Base-by-base conservation (phyloP, 2,797 vertebrate genomes). In the Jordanella pulchra region DNA sequence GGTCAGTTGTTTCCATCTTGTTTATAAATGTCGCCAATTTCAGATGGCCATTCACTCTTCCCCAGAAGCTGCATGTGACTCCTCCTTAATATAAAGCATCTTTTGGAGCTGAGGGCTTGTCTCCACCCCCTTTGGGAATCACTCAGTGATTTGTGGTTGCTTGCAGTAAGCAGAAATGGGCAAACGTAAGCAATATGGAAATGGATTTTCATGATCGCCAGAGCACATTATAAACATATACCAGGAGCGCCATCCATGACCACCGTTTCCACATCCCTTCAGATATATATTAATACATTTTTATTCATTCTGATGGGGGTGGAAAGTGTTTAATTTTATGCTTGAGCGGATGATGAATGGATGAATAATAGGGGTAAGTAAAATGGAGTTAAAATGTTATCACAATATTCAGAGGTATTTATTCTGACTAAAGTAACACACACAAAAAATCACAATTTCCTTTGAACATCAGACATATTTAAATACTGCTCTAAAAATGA, bases 171-270 rank as follows among this genome's bases (percentile, higher is more conserved):
- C 69, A 74, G 70, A 75, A 68, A 72, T 39, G 42, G 63, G 71
- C 72, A 75, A 67, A 75, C 69, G 53, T 81, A 78, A 81, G 78
- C 72, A 79, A 63, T 65, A 82, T 78, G 67, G 35, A 68, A 84
- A 77, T 68, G 72, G 32, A 30, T 75, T 77, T 84, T 75, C 68
- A 78, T 47, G 47, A 78, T 69, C 63, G 69, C 69, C n/a, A 15
- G 35, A 70, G 53, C 63, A 53, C 21, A 67, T 21, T 14, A 47
- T 69, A 71, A 67, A 76, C 67, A 77, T 30, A 67, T 63, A 77
- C 28, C 42, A 67, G 42, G 70, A 63, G 12, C 60, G 25, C 13
- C 58, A 61, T 14, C 21, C 67, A 28, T 64, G 50, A 69, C 44
- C 65, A 66, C 47, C 14, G 25, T n/a, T 67, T 54, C 67, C 54